Percentiles rank a stretch among this genome's conserved stretches.
phyloP scores from a whole-genome alignment of 2,113 vertebrate genomes.

The Okapia johnstoni region DNA sequence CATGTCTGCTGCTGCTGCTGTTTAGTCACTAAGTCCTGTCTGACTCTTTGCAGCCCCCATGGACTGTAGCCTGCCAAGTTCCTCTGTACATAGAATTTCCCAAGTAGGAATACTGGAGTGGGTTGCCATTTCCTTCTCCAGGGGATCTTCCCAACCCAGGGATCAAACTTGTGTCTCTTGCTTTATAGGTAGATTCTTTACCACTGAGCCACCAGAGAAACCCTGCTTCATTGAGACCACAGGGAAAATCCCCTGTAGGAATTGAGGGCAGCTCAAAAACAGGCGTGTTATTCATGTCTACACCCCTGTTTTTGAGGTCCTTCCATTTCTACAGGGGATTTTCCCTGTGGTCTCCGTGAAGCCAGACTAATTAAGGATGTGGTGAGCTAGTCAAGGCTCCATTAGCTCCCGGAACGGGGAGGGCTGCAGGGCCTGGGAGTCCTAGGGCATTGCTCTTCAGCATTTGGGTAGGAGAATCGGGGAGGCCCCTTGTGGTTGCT shows the following conservation, averaged over 20 bases:
- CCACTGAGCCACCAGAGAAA: background rate
- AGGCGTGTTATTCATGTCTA: background rate
- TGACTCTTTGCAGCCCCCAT: background rate
- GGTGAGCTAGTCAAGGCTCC: background rate
- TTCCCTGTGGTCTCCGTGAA: background rate
- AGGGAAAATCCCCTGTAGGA: background rate
- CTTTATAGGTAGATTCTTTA: background rate
- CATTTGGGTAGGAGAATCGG: background rate
- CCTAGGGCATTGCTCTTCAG: rapidly evolving
- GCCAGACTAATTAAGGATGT: background rate
- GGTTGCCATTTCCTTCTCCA: background rate
- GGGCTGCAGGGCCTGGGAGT: background rate
- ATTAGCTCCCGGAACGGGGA: background rate
- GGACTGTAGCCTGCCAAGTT: background rate
- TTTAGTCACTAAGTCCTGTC: background rate
- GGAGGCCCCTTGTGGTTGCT: background rate
- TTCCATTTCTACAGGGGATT: background rate
- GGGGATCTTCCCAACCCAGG: background rate
- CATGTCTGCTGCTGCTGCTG: background rate
- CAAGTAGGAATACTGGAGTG: background rate
- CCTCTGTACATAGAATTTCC: background rate
- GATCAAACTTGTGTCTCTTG: background rate
- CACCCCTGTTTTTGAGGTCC: background rate
- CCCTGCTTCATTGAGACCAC: background rate
- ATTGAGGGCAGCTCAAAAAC: background rate